Conservation (phyloP, 2,888 invertebrate species). For the Imbricaverruca yamaguchii region DNA sequence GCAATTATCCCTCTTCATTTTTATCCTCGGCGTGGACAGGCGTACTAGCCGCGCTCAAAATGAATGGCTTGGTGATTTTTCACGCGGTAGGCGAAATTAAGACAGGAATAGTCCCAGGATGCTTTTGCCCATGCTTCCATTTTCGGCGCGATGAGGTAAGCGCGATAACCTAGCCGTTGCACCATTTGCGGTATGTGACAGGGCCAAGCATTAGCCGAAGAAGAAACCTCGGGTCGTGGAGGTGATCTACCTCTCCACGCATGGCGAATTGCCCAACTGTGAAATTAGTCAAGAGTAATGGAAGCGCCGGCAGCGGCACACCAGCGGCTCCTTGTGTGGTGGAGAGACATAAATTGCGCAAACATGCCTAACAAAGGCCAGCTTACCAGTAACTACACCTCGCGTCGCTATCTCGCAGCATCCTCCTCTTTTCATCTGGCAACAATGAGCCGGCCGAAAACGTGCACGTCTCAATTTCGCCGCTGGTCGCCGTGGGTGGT, state of each 20-base stretch:
- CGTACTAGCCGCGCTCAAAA: background rate
- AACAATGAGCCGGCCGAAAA: background rate
- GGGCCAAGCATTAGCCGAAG: background rate
- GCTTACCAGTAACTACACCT: background rate
- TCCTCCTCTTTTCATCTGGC: background rate
- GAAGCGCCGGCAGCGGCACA: background rate
- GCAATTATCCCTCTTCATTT: slow-evolving; percentile 22
- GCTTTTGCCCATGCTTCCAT: background rate
- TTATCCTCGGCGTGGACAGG: slow-evolving; percentile 8
- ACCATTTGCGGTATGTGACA: background rate
- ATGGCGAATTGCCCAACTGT: background rate
- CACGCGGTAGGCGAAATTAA: slow-evolving; percentile 11
- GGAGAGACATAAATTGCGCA: background rate
- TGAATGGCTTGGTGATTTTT: slow-evolving; percentile 5
- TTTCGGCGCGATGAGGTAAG: background rate
- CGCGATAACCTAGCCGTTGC: background rate
- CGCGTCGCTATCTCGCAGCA: background rate
- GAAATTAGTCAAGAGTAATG: slow-evolving; percentile 11
- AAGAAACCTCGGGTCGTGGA: background rate
- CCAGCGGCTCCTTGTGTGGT: background rate
- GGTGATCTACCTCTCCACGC: background rate
- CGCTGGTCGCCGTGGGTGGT: background rate
- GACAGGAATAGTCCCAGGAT: background rate
- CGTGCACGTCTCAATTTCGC: background rate
- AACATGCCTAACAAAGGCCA: background rate